A percentile compares a stretch with the other conserved stretches of the same genome.
Evolutionary conservation across 2,888 invertebrate species (phyloP).

Genomic region (Diarsia rubi): DNA sequence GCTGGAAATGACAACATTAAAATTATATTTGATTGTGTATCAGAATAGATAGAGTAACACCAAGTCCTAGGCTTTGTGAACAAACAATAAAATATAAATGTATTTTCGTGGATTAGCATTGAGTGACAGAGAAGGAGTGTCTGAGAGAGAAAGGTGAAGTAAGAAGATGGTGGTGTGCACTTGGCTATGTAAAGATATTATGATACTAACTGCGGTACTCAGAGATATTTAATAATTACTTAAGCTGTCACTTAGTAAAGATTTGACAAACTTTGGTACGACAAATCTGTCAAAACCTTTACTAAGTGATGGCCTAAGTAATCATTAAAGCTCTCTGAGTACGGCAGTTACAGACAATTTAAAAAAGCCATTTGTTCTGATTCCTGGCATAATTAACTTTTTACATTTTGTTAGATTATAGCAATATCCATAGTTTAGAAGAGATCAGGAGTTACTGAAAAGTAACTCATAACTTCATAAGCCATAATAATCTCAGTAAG

Average conservation of each 20-base stretch:
- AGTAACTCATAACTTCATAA: too few relatives aligned
- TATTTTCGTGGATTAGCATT: background rate
- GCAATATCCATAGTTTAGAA: background rate
- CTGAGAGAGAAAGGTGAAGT: background rate
- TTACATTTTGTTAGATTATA: background rate
- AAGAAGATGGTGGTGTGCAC: background rate
- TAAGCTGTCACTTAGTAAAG: too few relatives aligned
- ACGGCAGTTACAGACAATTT: too few relatives aligned
- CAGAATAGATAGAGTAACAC: background rate
- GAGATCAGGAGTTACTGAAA: too few relatives aligned
- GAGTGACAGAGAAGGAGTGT: background rate
- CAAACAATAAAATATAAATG: background rate
- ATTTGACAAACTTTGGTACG: too few relatives aligned
- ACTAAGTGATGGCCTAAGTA: too few relatives aligned
- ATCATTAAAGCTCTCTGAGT: too few relatives aligned
- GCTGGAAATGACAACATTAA: constrained; percentile 81
- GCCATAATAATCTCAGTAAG: background rate
- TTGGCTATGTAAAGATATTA: background rate
- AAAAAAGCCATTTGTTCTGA: background rate
- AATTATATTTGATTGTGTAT: background rate
- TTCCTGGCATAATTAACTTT: background rate
- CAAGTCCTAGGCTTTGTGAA: background rate
- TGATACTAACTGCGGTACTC: too few relatives aligned
- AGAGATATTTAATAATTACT: too few relatives aligned
- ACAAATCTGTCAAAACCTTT: too few relatives aligned